Base-by-base conservation (phyloP, 2,113 vertebrate genomes). In the Columbina picui region DNA sequence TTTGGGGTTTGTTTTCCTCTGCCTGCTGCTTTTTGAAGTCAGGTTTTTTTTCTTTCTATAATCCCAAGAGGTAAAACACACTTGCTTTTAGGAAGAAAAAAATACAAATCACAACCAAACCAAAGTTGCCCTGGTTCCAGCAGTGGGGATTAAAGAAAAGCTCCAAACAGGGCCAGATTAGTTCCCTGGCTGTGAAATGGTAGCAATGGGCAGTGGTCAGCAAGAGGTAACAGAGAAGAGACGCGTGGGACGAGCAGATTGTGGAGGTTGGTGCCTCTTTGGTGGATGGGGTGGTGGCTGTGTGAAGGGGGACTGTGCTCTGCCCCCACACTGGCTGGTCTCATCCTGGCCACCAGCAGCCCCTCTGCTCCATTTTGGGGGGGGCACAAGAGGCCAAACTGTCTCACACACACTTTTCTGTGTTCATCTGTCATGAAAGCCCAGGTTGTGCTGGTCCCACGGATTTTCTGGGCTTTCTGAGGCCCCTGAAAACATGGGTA, bases 301-400 rank as follows among this genome's bases (percentile, higher is more conserved):
- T 21, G 25, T 18, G 39, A 39, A 27, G 14, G 10, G 22, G 5
- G 6, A 36, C 41, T 15, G 38, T 49, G 23, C 20, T 74, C 22
- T 67, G 61, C 22, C 34, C n/a, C 4, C 1, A 1, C 2, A 2
- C 5, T n/a, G 39, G 18, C 32, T 61, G 50, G 5, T 68, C 63
- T 45, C 45, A 39, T 55, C 73, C 20, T 56, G 27, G 7, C 41
- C 49, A 50, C 29, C 32, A 80, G 34, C 47, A 96, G 47, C 26
- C 21, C 14, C 11, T 23, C 50, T 57, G 14, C n/a, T 88, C 38
- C 36, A 16, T 61, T 34, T 47, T 49, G 50, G 27, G 22, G 2
- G 6, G 30, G 16, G 4, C 14, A 47, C 7, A 27, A 34, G 29
- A 78, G 16, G n/a, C 17, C 2, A 23, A 8, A 16, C 21, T 38